phyloP scores from a whole-genome alignment of 2,797 vertebrate genomes.

The Enteromius radiatus region DNA sequence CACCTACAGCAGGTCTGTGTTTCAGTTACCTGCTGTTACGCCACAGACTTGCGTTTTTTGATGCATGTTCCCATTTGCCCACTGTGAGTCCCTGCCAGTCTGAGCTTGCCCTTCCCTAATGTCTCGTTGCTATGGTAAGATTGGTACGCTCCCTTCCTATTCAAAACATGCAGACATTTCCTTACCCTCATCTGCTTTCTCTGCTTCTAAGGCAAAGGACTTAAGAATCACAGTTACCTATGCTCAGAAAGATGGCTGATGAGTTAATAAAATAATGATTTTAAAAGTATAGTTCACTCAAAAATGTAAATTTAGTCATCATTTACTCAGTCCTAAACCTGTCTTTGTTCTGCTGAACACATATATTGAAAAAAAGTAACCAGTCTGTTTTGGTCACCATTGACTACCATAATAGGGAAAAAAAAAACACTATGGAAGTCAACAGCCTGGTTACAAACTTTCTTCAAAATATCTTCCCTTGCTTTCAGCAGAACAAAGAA shows the following conservation, averaged over 20 bases:
- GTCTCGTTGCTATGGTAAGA: conserved; percentile 47
- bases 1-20: conserved; percentile 2
- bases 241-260: background rate
- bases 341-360: too few relatives aligned
- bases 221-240: background rate
- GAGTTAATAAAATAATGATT: background rate
- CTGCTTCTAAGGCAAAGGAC: background rate
- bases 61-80: conserved; percentile 37
- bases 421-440: too few relatives aligned
- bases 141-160: background rate
- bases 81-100: conserved; percentile 52
- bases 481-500: too few relatives aligned
- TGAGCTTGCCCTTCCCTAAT: conserved; percentile 59
- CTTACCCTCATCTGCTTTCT: conserved; percentile 29
- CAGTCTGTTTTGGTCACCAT: too few relatives aligned
- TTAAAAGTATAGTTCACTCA: background rate
- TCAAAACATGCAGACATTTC: conserved; percentile 42
- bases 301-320: too few relatives aligned
- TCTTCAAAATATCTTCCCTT: too few relatives aligned
- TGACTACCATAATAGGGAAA: too few relatives aligned
- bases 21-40: conserved; percentile 6
- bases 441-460: too few relatives aligned
- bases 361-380: too few relatives aligned
- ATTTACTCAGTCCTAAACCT: too few relatives aligned
- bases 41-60: conserved; percentile 10